Evolutionary conservation across 2,888 invertebrate genomes (phyloP).

Genomic region (Xestia xanthographa): DNA sequence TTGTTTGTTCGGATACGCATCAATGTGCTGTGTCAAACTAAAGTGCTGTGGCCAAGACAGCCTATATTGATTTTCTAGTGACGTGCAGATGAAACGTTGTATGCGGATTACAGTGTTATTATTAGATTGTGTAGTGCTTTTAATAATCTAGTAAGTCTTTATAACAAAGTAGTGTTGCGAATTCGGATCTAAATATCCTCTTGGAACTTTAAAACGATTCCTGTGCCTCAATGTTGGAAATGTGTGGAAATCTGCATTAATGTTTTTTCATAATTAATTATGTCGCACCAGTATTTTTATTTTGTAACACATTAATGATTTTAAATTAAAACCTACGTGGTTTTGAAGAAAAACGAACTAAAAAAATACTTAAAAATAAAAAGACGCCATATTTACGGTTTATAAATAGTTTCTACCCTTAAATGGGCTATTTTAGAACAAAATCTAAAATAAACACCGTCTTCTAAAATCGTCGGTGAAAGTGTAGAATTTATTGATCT

Average conservation of each 20-base stretch:
- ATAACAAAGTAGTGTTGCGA: constrained; percentile 4
- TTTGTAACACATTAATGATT: background rate
- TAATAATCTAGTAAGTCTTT: constrained; percentile 65
- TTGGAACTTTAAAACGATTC: constrained; percentile 48
- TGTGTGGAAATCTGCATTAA: constrained; percentile 59
- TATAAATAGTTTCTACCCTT: constrained; percentile 50
- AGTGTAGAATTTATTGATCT: constrained; percentile 7
- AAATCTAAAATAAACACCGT: constrained; percentile 14
- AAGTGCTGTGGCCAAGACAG: constrained; percentile 59
- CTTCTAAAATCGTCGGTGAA: background rate
- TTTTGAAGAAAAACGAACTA: background rate
- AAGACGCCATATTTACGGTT: constrained; percentile 59
- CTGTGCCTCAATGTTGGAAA: constrained; percentile 52
- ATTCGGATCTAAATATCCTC: constrained; percentile 7
- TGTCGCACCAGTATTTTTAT: constrained; percentile 22
- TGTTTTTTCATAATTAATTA: constrained; percentile 60
- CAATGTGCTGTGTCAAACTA: constrained; percentile 55
- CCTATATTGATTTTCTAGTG: constrained; percentile 87
- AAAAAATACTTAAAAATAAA: constrained; percentile 22
- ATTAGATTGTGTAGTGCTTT: constrained; percentile 77
- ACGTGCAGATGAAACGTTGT: constrained; percentile 79
- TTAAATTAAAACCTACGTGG: background rate
- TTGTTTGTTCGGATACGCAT: constrained; percentile 52
- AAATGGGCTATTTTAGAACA: constrained; percentile 21
- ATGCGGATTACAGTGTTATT: constrained; percentile 85